Percentiles rank a stretch among this genome's conserved stretches.
Conservation (phyloP, 2,113 vertebrate species). For the Limnothrissa miodon region DNA sequence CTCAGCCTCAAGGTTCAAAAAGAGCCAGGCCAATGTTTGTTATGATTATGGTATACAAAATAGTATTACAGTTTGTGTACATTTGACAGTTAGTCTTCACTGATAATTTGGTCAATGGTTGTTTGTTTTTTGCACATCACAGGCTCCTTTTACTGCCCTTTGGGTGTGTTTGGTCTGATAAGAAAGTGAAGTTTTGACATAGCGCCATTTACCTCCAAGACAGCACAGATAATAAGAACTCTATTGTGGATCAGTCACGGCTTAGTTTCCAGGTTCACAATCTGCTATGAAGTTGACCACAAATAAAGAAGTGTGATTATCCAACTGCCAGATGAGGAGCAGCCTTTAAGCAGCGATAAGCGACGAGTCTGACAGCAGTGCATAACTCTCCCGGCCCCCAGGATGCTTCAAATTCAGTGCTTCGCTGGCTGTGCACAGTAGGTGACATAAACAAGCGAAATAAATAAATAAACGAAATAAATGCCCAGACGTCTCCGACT, state of each 20-base stretch:
- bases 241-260: too few relatives aligned
- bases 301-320: not conserved
- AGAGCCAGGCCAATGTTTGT: not conserved
- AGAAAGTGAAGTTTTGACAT: not conserved
- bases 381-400: not conserved
- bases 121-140: not conserved
- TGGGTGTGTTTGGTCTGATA: not conserved
- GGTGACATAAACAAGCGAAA: not conserved
- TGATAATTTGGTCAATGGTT: not conserved
- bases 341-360: not conserved
- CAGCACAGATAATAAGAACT: not conserved
- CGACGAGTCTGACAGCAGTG: not conserved
- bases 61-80: not conserved
- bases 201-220: not conserved
- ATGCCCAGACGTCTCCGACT: not conserved
- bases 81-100: not conserved
- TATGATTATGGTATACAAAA: not conserved
- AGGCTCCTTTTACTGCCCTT: not conserved
- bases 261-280: not conserved
- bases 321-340: not conserved
- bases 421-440: not conserved
- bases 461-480: too few relatives aligned
- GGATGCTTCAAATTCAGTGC: not conserved
- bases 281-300: not conserved
- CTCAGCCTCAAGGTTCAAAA: not conserved